phyloP scores from a whole-genome alignment of 1,140 invertebrate genomes.

The Thaumetopoea pityocampa region DNA sequence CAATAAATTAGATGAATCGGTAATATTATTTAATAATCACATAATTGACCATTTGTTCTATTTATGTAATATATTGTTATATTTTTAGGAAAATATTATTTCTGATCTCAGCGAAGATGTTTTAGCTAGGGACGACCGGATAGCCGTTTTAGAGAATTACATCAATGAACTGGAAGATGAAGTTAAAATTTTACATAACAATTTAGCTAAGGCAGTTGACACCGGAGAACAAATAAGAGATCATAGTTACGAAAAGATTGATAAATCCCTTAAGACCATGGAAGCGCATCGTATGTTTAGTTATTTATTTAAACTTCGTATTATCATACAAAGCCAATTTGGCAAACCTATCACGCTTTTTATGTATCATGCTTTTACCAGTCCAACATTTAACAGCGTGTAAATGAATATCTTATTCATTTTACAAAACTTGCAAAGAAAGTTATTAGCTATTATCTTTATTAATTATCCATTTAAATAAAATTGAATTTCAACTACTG shows the following conservation, averaged over 20 bases:
- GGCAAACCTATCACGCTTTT: too few relatives aligned
- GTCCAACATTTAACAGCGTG: too few relatives aligned
- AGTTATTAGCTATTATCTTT: conserved; percentile 1
- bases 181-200: conserved; percentile 38
- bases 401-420: too few relatives aligned
- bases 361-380: too few relatives aligned
- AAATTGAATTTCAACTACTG: too few relatives aligned
- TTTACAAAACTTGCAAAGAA: neutral
- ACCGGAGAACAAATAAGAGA: conserved; percentile 47
- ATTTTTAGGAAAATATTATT: conserved; percentile 48
- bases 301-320: neutral
- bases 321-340: too few relatives aligned
- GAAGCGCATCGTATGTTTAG: conserved; percentile 57
- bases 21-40: conserved; percentile 23
- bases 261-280: conserved; percentile 43
- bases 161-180: conserved; percentile 58
- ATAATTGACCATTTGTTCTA: neutral
- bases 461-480: too few relatives aligned
- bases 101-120: conserved; percentile 42
- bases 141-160: conserved; percentile 55
- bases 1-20: conserved; percentile 49
- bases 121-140: conserved; percentile 43
- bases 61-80: neutral
- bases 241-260: conserved; percentile 42
- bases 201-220: conserved; percentile 38